phyloP scores from a whole-genome alignment of 2,888 invertebrate genomes.

The Protodeltote pygarga region DNA sequence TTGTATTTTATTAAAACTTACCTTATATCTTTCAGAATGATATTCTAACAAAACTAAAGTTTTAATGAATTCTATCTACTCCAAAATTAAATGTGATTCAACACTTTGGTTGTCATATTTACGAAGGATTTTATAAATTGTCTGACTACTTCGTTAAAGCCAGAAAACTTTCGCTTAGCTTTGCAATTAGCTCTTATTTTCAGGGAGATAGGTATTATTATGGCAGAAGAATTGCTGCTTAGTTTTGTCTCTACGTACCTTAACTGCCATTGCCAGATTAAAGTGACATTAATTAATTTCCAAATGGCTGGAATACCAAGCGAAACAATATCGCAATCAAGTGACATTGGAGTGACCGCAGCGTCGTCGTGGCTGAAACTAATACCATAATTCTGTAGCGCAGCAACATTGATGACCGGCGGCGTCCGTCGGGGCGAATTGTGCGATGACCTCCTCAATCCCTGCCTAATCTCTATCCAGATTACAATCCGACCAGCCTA shows the following conservation, averaged over 20 bases:
- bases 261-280: too few relatives aligned
- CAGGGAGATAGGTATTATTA: too few relatives aligned
- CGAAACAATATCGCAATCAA: constrained; percentile 11
- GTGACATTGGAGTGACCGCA: constrained; percentile 13
- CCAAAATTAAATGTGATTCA: constrained; percentile 14
- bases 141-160: background rate
- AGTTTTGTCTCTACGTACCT: too few relatives aligned
- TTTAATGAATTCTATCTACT: constrained; percentile 21
- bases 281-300: background rate
- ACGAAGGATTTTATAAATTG: constrained; percentile 1
- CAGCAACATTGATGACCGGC: constrained; percentile 36
- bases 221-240: too few relatives aligned
- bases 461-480: constrained; percentile 62
- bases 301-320: background rate
- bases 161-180: too few relatives aligned
- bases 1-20: constrained; percentile 14
- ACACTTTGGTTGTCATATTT: constrained; percentile 10
- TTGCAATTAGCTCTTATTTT: too few relatives aligned
- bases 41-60: constrained; percentile 10
- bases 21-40: constrained; percentile 10
- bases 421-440: constrained; percentile 34
- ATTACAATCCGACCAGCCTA: constrained; percentile 65
- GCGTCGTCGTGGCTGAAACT: constrained; percentile 6
- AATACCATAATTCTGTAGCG: constrained; percentile 31
- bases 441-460: constrained; percentile 57